These are phyloP conservation scores for Portunus trituberculatus DNA, from an alignment of 1,140 invertebrate species.

Conservation along the genomic window DNA sequence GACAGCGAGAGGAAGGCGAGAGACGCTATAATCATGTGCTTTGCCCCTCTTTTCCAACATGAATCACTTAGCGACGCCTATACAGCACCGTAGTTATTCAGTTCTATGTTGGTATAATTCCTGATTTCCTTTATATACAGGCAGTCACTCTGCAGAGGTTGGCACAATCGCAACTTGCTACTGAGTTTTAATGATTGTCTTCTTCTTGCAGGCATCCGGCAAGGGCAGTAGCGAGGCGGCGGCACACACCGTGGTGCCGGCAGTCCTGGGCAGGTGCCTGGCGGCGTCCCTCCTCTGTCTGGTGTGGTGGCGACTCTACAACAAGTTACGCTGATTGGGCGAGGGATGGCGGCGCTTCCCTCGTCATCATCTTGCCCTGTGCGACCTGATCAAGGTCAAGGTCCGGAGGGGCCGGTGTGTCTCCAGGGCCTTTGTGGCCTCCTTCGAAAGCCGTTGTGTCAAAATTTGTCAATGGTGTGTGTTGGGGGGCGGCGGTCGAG, in stretches of 20 bases:
- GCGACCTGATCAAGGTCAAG: not conserved
- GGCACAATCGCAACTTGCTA: not conserved
- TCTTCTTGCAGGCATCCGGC: not conserved
- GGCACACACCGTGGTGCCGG: not conserved
- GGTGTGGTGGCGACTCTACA: conserved; percentile 47
- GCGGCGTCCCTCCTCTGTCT: conserved; percentile 24
- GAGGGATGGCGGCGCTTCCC: not conserved
- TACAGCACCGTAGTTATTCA: no score
- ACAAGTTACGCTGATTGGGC: conserved; percentile 33
- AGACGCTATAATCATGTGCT: no score
- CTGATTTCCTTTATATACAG: no score
- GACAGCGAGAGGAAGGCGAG: no score
- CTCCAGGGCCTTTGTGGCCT: not conserved
- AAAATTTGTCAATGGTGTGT: not conserved
- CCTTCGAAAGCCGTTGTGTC: not conserved
- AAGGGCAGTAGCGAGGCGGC: not conserved
- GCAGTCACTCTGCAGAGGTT: not conserved
- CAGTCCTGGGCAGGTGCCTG: not conserved
- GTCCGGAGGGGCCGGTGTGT: not conserved
- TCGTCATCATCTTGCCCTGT: not conserved
- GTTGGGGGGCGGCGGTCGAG: not conserved
- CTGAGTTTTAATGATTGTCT: not conserved
- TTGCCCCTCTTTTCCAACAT: no score
- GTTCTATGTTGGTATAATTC: no score
- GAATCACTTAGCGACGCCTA: no score